Base-by-base conservation (phyloP, 1,140 invertebrate genomes). In the Pseudomyrmex flavicornis region DNA sequence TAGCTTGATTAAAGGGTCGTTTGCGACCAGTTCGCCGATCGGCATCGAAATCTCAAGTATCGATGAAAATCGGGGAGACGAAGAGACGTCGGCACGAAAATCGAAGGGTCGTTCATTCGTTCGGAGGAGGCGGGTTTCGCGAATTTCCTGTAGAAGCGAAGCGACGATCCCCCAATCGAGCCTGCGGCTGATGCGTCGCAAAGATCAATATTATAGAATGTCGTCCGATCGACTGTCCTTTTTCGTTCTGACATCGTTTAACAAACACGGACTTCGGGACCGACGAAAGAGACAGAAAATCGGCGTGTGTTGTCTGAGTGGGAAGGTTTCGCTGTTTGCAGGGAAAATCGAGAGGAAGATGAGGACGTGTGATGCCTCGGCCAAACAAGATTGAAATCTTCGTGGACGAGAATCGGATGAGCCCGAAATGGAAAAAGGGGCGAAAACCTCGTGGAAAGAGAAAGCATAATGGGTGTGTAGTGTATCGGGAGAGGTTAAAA, bases 301-400 rank as follows among this genome's bases (percentile, higher is more conserved):
- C 61, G 48, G 13, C 35, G 48, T 46, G 13, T 22, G 50, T 77
- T 68, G 52, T 35, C 35, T 59, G 46, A 80, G 22, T 59, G 15
- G 54, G 44, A 62, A 65, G 70, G 65, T 73, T 56, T 54, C 74
- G 52, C 70, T 73, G 70, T 73, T 86, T 86, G 86, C 20, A 13
- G 63, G 59, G 70, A 87, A 86, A 70, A 83, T 77, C 84, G 68
- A 83, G 76, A 86, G 63, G 59, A 88, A 82, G 80, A 86, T 79
- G 83, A 90, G 84, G 74, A 89, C 76, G 87, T 87, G 89, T 86
- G 86, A 90, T 90, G 90, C 88, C 56, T 85, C 77, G 87, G 68
- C 89, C 86, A 90, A 92, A 92, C 89, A 91, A 92, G 91, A 92
- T 92, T 91, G 89, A 91, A 92, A 92, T 92, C 88, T 92, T 88